Evolutionary conservation across 2,797 vertebrate genomes (phyloP).

Genomic region (Rousettus madagascariensis): DNA sequence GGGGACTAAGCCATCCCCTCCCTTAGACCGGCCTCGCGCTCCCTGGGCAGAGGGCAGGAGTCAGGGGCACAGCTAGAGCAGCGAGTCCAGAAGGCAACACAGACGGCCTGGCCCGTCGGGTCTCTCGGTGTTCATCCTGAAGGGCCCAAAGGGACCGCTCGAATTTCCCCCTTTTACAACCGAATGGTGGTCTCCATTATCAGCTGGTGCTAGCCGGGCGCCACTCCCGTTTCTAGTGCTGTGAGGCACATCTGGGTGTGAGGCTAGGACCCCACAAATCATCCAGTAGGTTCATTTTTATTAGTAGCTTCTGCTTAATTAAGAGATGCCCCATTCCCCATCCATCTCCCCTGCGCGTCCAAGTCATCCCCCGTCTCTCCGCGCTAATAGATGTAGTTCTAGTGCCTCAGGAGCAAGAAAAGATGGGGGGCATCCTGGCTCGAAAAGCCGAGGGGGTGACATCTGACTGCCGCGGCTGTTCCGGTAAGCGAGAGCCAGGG

Average conservation of each 20-base stretch:
- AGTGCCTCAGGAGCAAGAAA: constrained; percentile 45
- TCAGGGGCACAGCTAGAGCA: neutral
- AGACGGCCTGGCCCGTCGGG: rapidly evolving
- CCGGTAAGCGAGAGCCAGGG: neutral
- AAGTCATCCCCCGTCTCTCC: constrained; percentile 43
- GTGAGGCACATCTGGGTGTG: constrained; percentile 72
- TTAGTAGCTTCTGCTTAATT: constrained; percentile 84
- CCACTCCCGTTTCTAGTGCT: constrained; percentile 61
- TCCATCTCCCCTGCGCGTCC: constrained; percentile 78
- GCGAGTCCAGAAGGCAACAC: neutral
- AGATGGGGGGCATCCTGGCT: constrained; percentile 23
- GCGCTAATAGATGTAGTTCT: constrained; percentile 51
- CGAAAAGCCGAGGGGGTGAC: neutral
- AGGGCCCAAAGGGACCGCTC: constrained; percentile 36
- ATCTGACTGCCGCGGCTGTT: neutral
- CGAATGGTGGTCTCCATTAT: constrained; percentile 53
- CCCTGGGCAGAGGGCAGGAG: constrained; percentile 24
- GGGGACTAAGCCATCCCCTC: constrained; percentile 19
- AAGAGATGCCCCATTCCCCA: constrained; percentile 77
- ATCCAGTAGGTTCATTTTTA: constrained; percentile 81
- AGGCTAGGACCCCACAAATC: constrained; percentile 79
- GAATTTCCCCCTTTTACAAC: constrained; percentile 55
- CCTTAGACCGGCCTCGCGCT: constrained; percentile 43
- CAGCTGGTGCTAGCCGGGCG: constrained; percentile 55
- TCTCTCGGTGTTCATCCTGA: neutral